These are phyloP conservation scores for Pseudolycoriella hygida DNA, from an alignment of 2,888 invertebrate species.

Conservation along the genomic window DNA sequence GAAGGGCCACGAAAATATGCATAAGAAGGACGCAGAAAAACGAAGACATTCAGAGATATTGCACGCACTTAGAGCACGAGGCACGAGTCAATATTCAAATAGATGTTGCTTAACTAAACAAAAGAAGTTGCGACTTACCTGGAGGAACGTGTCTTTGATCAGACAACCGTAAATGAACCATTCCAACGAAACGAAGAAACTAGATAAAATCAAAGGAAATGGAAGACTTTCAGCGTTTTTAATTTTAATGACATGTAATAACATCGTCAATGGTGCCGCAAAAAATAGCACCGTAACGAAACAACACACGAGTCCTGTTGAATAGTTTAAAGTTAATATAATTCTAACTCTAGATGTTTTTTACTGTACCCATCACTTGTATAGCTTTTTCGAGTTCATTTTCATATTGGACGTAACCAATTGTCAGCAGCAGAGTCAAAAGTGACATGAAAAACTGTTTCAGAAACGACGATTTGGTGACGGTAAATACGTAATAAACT, in stretches of 20 bases:
- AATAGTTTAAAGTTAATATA: too few species aligned
- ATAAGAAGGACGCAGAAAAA: too few species aligned
- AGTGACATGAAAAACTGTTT: constrained; percentile 40
- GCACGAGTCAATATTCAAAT: too few species aligned
- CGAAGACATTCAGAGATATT: too few species aligned
- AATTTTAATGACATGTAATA: constrained; percentile 61
- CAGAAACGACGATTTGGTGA: constrained; percentile 45
- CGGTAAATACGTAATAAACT: constrained; percentile 53
- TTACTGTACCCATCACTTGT: constrained; percentile 40
- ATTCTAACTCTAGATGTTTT: too few species aligned
- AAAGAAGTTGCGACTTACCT: constrained; percentile 35
- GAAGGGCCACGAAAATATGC: too few species aligned
- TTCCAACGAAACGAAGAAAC: constrained; percentile 61
- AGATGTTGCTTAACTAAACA: too few species aligned
- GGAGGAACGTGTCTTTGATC: constrained; percentile 59
- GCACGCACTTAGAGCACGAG: too few species aligned
- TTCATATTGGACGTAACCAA: constrained; percentile 29
- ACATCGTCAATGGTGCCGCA: constrained; percentile 62
- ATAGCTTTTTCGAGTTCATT: constrained; percentile 34
- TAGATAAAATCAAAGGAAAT: constrained; percentile 68
- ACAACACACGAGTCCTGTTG: constrained; percentile 46
- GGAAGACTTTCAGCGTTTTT: constrained; percentile 75
- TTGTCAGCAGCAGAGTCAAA: constrained; percentile 33
- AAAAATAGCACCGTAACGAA: constrained; percentile 60
- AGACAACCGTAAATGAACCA: constrained; percentile 76